phyloP scores from a whole-genome alignment of 2,113 vertebrate species.

The Dermatemys mawii region DNA sequence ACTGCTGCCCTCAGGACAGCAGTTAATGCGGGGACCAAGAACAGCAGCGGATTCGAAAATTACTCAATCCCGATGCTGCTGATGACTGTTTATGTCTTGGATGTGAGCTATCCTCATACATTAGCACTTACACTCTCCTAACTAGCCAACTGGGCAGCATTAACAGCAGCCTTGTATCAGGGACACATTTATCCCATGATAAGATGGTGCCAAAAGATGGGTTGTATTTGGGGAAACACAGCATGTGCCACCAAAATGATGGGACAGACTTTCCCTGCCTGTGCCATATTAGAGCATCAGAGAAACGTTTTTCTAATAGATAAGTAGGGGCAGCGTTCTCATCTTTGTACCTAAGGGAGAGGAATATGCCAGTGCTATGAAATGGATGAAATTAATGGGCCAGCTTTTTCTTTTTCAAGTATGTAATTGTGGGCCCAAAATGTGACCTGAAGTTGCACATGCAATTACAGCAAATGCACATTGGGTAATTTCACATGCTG shows the following conservation, averaged over 20 bases:
- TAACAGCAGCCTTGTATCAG: not conserved
- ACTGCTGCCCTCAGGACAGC: not conserved
- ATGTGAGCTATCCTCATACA: not conserved
- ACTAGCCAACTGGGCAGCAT: not conserved
- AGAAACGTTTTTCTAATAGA: not conserved
- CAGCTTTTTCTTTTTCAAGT: not conserved
- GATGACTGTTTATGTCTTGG: not conserved
- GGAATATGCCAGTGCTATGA: not conserved
- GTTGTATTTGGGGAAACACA: not conserved
- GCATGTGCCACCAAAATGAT: not conserved
- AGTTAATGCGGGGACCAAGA: too few relatives aligned
- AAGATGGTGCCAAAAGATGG: not conserved
- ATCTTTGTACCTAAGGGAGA: not conserved
- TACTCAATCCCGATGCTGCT: not conserved
- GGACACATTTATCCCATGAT: not conserved
- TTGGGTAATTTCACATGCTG: not conserved
- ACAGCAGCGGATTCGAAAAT: not conserved
- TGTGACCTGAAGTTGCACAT: not conserved
- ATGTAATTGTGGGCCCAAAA: not conserved
- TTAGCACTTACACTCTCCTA: not conserved
- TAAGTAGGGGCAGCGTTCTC: not conserved
- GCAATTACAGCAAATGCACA: not conserved
- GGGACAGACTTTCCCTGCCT: not conserved
- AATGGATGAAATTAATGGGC: not conserved
- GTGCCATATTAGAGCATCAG: not conserved